Percentiles rank a stretch among this genome's conserved stretches.
Conservation (phyloP, 1,140 invertebrate species). For the Coelopa frigida region DNA sequence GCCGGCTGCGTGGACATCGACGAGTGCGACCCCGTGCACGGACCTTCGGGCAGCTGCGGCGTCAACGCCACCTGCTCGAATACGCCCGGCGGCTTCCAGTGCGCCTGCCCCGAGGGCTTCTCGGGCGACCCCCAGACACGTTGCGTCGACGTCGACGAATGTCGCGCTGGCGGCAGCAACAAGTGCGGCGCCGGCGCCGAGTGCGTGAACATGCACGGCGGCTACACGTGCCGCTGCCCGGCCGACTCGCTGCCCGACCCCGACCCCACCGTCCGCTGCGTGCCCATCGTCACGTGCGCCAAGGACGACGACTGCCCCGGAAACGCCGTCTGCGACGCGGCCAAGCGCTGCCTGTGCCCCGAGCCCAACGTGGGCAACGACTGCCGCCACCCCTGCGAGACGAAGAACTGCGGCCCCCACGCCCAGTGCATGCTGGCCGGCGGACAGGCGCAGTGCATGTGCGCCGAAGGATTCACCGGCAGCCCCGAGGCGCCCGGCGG, state of each 20-base stretch:
- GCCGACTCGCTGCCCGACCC: slow-evolving; percentile 74
- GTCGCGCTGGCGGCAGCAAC: slow-evolving; percentile 51
- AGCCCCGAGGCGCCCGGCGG: slow-evolving; percentile 59
- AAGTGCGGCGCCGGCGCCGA: slow-evolving; percentile 71
- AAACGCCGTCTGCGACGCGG: slow-evolving; percentile 75
- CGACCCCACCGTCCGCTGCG: slow-evolving; percentile 67
- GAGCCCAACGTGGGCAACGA: slow-evolving; percentile 86
- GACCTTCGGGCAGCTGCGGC: slow-evolving; percentile 74
- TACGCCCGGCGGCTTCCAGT: slow-evolving; percentile 65
- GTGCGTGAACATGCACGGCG: slow-evolving; percentile 71
- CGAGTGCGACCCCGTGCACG: slow-evolving; percentile 77
- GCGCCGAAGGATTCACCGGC: slow-evolving; percentile 68
- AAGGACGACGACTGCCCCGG: slow-evolving; percentile 74
- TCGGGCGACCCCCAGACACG: slow-evolving; percentile 70
- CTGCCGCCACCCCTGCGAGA: slow-evolving; percentile 88
- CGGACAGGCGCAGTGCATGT: slow-evolving; percentile 75
- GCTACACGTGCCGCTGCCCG: slow-evolving; percentile 72
- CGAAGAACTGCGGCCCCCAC: slow-evolving; percentile 74
- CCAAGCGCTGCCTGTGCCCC: slow-evolving; percentile 75
- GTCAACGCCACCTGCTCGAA: slow-evolving; percentile 79
- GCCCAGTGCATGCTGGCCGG: slow-evolving; percentile 82
- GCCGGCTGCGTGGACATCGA: slow-evolving; percentile 89
- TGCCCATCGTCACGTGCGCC: slow-evolving; percentile 69
- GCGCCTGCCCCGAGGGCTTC: slow-evolving; percentile 70
- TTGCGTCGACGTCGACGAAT: slow-evolving; percentile 81